These are phyloP conservation scores for Nettapus auritus DNA, from an alignment of 2,113 vertebrate species.

Conservation along the genomic window DNA sequence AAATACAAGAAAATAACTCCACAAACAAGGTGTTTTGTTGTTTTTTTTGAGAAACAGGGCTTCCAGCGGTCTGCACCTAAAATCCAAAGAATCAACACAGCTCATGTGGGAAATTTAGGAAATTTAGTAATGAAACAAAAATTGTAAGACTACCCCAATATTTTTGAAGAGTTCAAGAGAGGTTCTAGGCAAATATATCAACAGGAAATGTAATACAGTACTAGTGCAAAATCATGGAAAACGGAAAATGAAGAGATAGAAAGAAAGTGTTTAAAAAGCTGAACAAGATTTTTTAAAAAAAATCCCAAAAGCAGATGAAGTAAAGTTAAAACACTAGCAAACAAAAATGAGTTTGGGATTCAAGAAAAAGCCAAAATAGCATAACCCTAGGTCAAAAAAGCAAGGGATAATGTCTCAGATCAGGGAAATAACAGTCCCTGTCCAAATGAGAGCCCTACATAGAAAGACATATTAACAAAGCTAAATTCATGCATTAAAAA, in stretches of 20 bases:
- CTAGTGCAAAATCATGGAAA: not conserved
- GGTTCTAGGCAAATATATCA: not conserved
- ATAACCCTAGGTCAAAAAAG: not conserved
- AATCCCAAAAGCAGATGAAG: not conserved
- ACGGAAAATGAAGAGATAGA: not conserved
- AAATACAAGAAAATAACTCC: not conserved
- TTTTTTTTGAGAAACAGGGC: not conserved
- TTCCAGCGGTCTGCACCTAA: not conserved
- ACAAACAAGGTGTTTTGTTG: not conserved
- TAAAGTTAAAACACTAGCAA: not conserved
- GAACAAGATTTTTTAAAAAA: not conserved
- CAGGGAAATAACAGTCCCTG: not conserved
- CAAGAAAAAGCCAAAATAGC: not conserved
- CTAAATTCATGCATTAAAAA: not conserved
- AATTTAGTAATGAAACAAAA: not conserved
- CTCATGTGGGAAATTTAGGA: not conserved
- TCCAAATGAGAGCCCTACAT: not conserved
- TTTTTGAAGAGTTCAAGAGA: not conserved
- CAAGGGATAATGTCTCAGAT: not conserved
- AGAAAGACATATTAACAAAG: constrained; percentile 5
- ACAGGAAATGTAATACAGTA: not conserved
- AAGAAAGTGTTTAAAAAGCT: not conserved
- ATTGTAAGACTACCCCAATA: not conserved
- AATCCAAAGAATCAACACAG: not conserved
- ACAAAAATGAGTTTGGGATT: not conserved